These are phyloP conservation scores for Monomorium pharaonis DNA, from an alignment of 1,140 invertebrate species.

Conservation along the genomic window DNA sequence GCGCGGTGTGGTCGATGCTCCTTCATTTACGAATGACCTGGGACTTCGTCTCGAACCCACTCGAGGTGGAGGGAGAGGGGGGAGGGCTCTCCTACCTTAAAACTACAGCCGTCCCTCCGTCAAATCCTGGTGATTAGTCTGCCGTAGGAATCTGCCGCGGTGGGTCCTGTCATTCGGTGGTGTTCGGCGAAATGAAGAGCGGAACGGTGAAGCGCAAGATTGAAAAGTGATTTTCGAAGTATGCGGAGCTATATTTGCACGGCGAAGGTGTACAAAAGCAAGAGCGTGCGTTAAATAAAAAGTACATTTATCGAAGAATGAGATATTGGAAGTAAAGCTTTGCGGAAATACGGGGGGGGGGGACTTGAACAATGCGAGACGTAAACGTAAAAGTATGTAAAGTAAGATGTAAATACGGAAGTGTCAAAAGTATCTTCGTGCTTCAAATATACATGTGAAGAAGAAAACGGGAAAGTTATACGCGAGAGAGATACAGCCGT, in stretches of 20 bases:
- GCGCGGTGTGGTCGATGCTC: constrained; percentile 3
- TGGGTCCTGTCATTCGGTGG: constrained; percentile 21
- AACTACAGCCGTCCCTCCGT: constrained; percentile 25
- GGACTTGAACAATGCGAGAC: background rate
- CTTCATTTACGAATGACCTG: constrained; percentile 51
- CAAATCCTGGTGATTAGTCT: constrained; percentile 18
- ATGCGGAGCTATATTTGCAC: background rate
- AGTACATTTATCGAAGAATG: background rate
- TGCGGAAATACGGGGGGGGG: background rate
- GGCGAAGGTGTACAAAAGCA: background rate
- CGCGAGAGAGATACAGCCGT: background rate
- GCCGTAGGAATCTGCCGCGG: background rate
- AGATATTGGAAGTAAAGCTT: background rate
- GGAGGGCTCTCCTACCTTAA: constrained; percentile 39
- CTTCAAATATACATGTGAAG: background rate
- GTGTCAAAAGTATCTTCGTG: background rate
- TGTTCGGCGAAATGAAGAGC: background rate
- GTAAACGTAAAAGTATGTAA: background rate
- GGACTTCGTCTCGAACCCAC: constrained; percentile 39
- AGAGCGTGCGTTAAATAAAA: background rate
- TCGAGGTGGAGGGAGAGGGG: constrained; percentile 27
- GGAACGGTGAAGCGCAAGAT: background rate
- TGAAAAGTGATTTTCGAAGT: background rate
- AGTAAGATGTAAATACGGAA: background rate
- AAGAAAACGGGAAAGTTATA: background rate